Conservation (phyloP, 2,797 vertebrate genomes). For the Lithobates pipiens region DNA sequence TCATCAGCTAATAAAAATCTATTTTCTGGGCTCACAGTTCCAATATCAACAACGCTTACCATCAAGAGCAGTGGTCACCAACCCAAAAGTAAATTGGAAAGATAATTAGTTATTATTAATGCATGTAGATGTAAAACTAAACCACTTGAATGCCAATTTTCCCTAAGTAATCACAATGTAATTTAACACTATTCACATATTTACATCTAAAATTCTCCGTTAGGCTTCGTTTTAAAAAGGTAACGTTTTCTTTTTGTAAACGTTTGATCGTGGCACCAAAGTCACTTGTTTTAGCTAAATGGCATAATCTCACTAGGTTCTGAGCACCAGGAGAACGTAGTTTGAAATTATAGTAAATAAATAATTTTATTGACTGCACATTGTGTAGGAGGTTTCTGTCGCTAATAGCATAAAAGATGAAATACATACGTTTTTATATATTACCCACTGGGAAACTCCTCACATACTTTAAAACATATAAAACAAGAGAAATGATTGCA, state of each 20-base stretch:
- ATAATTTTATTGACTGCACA: background rate
- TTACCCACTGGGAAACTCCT: background rate
- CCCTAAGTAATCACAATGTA: background rate
- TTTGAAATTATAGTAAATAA: background rate
- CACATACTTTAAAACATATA: background rate
- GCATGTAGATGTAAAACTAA: background rate
- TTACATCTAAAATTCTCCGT: background rate
- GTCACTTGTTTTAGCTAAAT: background rate
- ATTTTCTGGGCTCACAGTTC: too few species aligned
- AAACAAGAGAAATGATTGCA: conserved; percentile 11
- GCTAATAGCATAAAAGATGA: background rate
- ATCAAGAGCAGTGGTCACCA: too few species aligned
- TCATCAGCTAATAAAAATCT: too few species aligned
- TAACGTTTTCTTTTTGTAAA: too few species aligned
- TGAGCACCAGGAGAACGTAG: background rate
- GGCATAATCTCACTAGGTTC: background rate
- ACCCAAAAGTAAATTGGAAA: too few species aligned
- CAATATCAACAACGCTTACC: too few species aligned
- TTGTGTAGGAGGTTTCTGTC: conserved; percentile 4
- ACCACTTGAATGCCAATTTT: background rate
- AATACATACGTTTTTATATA: too few species aligned
- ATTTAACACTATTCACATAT: background rate
- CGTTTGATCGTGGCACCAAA: too few species aligned
- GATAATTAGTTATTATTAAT: too few species aligned
- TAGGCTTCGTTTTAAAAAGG: too few species aligned